Percentiles rank a stretch among this genome's conserved stretches.
These are phyloP conservation scores for Dryobates pubescens DNA, from an alignment of 2,797 vertebrate genomes.

Conservation along the genomic window DNA sequence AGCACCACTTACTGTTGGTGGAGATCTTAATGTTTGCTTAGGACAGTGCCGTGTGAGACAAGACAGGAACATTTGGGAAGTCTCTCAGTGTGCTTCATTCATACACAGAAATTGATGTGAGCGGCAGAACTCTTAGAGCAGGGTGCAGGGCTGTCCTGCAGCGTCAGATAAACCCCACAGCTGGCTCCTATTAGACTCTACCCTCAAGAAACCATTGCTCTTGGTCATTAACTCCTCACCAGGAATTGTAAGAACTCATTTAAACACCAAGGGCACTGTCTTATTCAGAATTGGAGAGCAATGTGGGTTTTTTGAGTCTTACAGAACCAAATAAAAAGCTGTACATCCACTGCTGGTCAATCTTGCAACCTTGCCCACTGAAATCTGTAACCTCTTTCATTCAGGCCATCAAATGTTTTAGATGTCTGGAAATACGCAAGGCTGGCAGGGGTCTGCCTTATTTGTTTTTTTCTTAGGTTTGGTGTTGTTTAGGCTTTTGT, in stretches of 20 bases:
- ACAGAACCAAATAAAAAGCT: not conserved
- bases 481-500: not conserved
- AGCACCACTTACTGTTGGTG: not conserved
- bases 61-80: not conserved
- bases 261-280: rapidly evolving
- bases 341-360: not conserved
- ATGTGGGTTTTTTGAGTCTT: not conserved
- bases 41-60: not conserved
- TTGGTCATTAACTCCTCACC: not conserved
- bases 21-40: rapidly evolving
- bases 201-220: not conserved
- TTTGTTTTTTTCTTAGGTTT: too few relatives aligned
- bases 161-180: not conserved
- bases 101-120: not conserved
- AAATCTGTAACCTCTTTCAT: not conserved
- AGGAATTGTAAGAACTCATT: not conserved
- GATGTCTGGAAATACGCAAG: not conserved
- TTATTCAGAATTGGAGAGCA: not conserved
- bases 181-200: not conserved
- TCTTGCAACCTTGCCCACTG: not conserved
- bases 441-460: not conserved
- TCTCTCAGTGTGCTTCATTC: not conserved
- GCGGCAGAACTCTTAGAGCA: rapidly evolving
- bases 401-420: not conserved
- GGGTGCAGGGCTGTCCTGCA: not conserved